Evolutionary conservation across 2,888 invertebrate genomes (phyloP).

Genomic region (Peribatodes rhomboidaria): DNA sequence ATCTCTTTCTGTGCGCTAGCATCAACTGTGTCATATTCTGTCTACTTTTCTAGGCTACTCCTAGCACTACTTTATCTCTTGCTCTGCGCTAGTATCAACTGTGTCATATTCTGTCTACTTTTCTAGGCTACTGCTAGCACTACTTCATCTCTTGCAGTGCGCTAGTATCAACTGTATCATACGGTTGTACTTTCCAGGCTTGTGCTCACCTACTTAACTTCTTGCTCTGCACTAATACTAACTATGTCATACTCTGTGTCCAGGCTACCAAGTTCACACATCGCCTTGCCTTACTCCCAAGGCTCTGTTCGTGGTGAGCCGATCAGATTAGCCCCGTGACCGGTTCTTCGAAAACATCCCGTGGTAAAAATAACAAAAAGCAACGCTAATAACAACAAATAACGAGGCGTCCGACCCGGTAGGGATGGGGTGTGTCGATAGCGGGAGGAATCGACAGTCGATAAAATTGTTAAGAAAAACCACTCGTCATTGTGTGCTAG

Average conservation of each 20-base stretch:
- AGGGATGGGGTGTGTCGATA: constrained; percentile 63
- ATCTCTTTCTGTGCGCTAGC: too few species aligned
- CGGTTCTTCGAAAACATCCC: constrained; percentile 82
- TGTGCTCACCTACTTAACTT: too few species aligned
- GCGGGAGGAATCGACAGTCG: constrained; percentile 13
- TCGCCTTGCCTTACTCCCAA: constrained; percentile 35
- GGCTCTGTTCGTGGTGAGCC: constrained; percentile 75
- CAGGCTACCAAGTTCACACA: constrained; percentile 33
- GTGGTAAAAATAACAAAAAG: constrained; percentile 74
- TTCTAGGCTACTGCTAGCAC: too few species aligned
- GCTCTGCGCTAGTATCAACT: too few species aligned
- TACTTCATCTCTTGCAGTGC: too few species aligned
- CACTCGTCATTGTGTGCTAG: not conserved
- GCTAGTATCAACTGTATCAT: not conserved
- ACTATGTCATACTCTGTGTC: not conserved
- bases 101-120: too few species aligned
- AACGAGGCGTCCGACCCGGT: constrained; percentile 75
- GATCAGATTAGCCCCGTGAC: constrained; percentile 81
- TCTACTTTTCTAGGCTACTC: too few species aligned
- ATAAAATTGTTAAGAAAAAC: not conserved
- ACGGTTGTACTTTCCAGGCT: too few species aligned
- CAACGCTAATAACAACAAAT: constrained; percentile 86
- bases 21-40: too few species aligned
- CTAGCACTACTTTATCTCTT: too few species aligned
- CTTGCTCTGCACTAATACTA: not conserved